Evolutionary conservation across 2,888 invertebrate genomes (phyloP).

Genomic region (Catocala sponsa): DNA sequence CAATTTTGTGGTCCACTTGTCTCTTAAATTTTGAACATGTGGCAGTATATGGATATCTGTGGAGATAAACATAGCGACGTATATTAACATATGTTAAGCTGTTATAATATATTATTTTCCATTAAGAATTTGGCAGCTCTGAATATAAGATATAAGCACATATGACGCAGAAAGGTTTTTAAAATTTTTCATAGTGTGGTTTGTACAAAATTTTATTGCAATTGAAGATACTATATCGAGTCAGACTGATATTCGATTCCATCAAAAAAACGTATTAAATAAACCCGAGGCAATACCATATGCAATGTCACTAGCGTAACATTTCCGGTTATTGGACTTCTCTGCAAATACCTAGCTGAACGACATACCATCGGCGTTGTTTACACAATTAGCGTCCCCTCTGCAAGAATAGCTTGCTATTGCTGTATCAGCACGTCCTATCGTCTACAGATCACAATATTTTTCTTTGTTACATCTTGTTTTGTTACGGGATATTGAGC

Average conservation of each 20-base stretch:
- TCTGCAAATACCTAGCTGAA: constrained; percentile 47
- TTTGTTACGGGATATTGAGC: constrained; percentile 17
- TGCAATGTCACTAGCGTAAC: constrained; percentile 7
- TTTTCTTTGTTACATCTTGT: constrained; percentile 39
- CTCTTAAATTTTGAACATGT: constrained; percentile 63
- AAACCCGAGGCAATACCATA: neutral
- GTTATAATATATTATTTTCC: neutral
- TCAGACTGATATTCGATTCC: no score
- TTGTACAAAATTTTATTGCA: no score
- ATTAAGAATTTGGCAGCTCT: no score
- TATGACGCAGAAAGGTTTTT: no score
- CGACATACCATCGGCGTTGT: constrained; percentile 48
- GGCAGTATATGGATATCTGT: constrained; percentile 28
- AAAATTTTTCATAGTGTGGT: no score
- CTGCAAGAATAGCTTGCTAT: constrained; percentile 50
- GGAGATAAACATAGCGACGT: neutral
- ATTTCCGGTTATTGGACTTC: constrained; percentile 34
- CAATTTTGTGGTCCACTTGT: constrained; percentile 66
- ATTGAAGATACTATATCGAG: no score
- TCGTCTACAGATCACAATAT: constrained; percentile 57
- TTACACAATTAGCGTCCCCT: constrained; percentile 66
- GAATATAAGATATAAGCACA: no score
- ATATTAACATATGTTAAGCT: neutral
- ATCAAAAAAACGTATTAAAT: no score
- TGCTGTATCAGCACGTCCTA: constrained; percentile 58